These are phyloP conservation scores for Drosophila ficusphila DNA, from an alignment of 1,140 invertebrate species.

Conservation along the genomic window DNA sequence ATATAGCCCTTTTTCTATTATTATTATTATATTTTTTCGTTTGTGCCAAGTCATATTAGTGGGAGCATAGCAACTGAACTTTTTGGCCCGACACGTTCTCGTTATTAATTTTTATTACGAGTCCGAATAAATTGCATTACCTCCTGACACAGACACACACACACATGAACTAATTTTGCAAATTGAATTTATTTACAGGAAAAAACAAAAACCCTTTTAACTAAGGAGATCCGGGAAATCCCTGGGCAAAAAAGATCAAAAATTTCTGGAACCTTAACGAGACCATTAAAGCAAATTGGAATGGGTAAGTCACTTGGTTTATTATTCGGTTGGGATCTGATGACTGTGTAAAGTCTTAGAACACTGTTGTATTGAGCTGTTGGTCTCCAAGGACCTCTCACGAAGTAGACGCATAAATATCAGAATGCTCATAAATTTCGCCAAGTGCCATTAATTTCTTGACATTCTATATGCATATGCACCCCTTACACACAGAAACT, in stretches of 20 bases:
- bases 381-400: slow-evolving; percentile 27
- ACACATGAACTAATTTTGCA: slow-evolving; percentile 59
- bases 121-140: slow-evolving; percentile 75
- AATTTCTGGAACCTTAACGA: slow-evolving; percentile 24
- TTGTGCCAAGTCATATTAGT: slow-evolving; percentile 79
- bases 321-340: neutral
- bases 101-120: slow-evolving; percentile 82
- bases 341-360: slow-evolving; percentile 20
- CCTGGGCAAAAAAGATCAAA: slow-evolving; percentile 6
- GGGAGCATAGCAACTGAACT: slow-evolving; percentile 18
- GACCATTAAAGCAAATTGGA: slow-evolving; percentile 31
- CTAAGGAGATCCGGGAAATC: slow-evolving; percentile 1
- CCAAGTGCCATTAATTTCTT: slow-evolving; percentile 75
- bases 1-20: slow-evolving; percentile 20
- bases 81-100: slow-evolving; percentile 68
- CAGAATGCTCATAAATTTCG: slow-evolving; percentile 65
- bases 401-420: slow-evolving; percentile 56
- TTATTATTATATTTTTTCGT: slow-evolving; percentile 21
- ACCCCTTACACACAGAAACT: neutral
- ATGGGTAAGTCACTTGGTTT: neutral
- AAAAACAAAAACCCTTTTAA: slow-evolving; percentile 43
- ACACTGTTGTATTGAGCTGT: slow-evolving; percentile 11
- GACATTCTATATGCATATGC: slow-evolving; percentile 66
- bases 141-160: slow-evolving; percentile 22
- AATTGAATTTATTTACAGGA: slow-evolving; percentile 65